These are phyloP conservation scores for Anguilla marmorata DNA, from an alignment of 2,797 vertebrate species.

Conservation along the genomic window DNA sequence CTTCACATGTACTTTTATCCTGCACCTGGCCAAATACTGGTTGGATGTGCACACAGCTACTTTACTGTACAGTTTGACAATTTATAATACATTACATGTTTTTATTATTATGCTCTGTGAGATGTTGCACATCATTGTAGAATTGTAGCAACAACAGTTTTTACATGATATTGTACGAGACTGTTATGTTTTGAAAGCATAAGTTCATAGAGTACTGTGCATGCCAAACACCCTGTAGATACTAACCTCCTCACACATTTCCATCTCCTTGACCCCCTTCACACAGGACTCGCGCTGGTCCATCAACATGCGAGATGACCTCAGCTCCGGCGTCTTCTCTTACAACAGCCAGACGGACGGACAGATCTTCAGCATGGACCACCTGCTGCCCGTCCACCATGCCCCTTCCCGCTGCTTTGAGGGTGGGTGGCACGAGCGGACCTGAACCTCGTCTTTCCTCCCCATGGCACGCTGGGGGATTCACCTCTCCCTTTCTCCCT, in stretches of 20 bases:
- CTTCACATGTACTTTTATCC: no score
- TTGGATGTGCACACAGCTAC: no score
- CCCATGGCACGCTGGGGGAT: background rate
- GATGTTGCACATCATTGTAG: background rate
- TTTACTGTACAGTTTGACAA: no score
- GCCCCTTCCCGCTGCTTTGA: constrained; percentile 77
- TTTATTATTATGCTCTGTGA: no score
- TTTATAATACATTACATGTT: no score
- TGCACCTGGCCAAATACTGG: no score
- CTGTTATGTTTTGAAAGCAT: background rate
- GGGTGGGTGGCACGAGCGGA: constrained; percentile 62
- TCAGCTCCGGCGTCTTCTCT: constrained; percentile 91
- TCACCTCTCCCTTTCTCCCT: background rate
- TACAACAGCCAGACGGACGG: constrained; percentile 81
- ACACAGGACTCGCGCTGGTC: constrained; percentile 82
- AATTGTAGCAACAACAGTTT: background rate
- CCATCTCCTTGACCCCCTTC: background rate
- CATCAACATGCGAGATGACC: constrained; percentile 76
- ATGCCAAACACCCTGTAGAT: background rate
- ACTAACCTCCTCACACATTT: background rate
- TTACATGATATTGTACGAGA: background rate
- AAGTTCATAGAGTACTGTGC: background rate
- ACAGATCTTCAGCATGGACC: constrained; percentile 76
- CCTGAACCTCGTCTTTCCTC: background rate
- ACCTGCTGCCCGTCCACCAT: constrained; percentile 74